These are phyloP conservation scores for Pseudotriccus pelzelni DNA, from an alignment of 2,797 vertebrate genomes.

Conservation along the genomic window DNA sequence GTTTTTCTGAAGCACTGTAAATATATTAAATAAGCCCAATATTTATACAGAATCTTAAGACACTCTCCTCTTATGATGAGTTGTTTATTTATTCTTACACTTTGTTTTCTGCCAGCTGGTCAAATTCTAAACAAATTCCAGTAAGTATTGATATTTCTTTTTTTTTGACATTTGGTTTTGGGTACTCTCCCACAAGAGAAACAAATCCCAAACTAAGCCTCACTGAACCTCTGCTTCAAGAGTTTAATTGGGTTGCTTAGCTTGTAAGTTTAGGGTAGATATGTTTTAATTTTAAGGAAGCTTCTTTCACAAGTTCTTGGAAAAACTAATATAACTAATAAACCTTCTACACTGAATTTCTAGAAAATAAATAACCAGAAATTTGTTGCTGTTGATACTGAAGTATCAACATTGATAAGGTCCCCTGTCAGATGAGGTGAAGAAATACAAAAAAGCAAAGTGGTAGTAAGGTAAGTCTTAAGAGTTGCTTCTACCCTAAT, in stretches of 20 bases:
- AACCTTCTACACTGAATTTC: constrained; percentile 60
- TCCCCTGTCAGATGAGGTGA: neutral
- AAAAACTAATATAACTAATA: constrained; percentile 55
- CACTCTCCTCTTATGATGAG: neutral
- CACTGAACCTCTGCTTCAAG: neutral
- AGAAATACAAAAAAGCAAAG: neutral
- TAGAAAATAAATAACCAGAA: constrained; percentile 68
- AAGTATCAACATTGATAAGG: neutral
- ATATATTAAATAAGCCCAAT: neutral
- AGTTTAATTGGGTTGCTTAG: neutral
- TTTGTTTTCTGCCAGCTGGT: neutral
- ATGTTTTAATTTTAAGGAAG: neutral
- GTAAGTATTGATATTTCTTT: neutral
- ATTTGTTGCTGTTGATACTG: constrained; percentile 72
- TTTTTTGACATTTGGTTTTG: neutral
- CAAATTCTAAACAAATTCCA: neutral
- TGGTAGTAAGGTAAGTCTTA: neutral
- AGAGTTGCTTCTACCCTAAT: neutral
- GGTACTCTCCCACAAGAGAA: neutral
- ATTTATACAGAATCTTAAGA: neutral
- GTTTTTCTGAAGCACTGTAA: neutral
- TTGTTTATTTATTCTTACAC: neutral
- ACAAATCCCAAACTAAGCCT: neutral
- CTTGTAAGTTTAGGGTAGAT: neutral
- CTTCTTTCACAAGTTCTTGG: constrained; percentile 50